Evolutionary conservation across 2,888 invertebrate genomes (phyloP), one percentile per base, ranked within the genome.

Genomic region (Stramonita haemastoma): DNA sequence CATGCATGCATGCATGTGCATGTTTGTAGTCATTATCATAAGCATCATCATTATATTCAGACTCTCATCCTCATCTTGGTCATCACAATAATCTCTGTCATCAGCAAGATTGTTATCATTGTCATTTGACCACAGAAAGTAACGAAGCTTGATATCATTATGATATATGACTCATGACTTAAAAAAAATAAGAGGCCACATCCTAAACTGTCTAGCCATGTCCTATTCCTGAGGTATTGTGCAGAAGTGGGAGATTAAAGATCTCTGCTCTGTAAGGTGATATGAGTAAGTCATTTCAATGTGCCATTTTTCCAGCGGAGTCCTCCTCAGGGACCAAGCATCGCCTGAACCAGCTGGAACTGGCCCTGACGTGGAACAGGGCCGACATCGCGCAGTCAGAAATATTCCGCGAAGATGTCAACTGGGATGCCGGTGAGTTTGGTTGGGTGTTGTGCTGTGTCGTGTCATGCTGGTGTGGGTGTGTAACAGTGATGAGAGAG

Each of bases 351-450:
- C 96, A 96, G 92, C 92, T 96, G 88, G 93, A 93, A n/a, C 91
- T 96, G 86, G 96, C 96, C 1, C 92, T 96, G 66, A 95, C 94
- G 8, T 96, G 96, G 96, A 95, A 96, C 92, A 92, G 96, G 29
- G 94, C 94, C 22, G 96, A 96, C 90, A 95, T 96, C 29, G 96
- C 96, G 19, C 95, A 94, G 91, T 95, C 95, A 88, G 95, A 94
- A 91, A 96, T 96, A 89, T 95, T 96, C 91, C 92, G 93, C 26
- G 94, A 94, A 89, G 95, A 95, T 90, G 92, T 94, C 57, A 92
- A 93, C 34, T 95, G 95, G 95, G 89, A 90, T n/a, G 87, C 91
- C 88, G 95, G 95, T 93, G 91, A 86, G 88, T 29, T 85, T 85
- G 11, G 15, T 73, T n/a, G n/a, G 26, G 11, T 15, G 60, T 19